Evolutionary conservation across 1,140 invertebrate genomes (phyloP).

Genomic region (Drosophila novamexicana): DNA sequence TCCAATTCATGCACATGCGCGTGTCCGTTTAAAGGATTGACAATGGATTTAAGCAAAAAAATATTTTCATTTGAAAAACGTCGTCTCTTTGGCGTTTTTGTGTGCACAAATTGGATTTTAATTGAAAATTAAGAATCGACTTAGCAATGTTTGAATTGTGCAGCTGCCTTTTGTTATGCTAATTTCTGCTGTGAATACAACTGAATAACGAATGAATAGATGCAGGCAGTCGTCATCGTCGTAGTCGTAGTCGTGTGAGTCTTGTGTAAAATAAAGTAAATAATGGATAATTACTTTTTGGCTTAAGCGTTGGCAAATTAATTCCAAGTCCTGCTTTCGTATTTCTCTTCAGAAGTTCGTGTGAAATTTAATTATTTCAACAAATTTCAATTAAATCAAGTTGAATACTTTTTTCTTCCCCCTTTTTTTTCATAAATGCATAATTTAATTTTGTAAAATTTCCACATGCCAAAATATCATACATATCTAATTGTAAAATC

Average conservation of each 20-base stretch:
- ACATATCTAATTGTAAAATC: constrained; percentile 58
- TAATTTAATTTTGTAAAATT: constrained; percentile 48
- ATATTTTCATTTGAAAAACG: constrained; percentile 29
- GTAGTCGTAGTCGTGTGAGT: constrained; percentile 1
- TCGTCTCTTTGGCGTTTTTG: constrained; percentile 42
- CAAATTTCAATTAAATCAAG: constrained; percentile 61
- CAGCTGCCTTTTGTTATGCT: constrained; percentile 77
- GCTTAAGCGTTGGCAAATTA: constrained; percentile 61
- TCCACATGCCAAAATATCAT: constrained; percentile 5
- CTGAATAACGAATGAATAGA: constrained; percentile 49
- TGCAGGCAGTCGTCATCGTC: constrained; percentile 21
- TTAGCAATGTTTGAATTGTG: constrained; percentile 79
- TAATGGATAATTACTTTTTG: constrained; percentile 80
- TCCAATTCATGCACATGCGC: constrained; percentile 28
- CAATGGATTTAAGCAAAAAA: constrained; percentile 28
- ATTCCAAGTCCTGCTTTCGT: constrained; percentile 23
- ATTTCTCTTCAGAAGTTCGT: constrained; percentile 11
- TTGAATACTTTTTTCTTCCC: constrained; percentile 22
- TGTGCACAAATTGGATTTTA: constrained; percentile 78
- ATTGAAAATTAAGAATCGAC: constrained; percentile 81
- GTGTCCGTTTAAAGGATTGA: constrained; percentile 35
- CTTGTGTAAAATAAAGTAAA: constrained; percentile 73
- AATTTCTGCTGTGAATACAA: constrained; percentile 55
- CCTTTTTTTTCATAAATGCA: constrained; percentile 40
- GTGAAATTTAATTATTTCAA: constrained; percentile 63